phyloP scores from a whole-genome alignment of 2,113 vertebrate species.

The Sialia sialis region DNA sequence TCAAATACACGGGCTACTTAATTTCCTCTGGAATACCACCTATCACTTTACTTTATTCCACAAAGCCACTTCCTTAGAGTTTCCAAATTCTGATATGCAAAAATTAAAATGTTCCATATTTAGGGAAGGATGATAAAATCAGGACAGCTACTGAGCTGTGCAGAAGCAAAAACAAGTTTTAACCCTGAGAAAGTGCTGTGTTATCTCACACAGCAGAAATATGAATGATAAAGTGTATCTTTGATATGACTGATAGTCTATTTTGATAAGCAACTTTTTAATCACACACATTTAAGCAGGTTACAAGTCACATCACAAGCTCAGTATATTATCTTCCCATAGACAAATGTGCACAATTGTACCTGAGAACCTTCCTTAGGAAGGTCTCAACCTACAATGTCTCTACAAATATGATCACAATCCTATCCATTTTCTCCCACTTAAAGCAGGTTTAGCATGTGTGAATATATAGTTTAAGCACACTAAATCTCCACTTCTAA shows the following conservation, averaged over 20 bases:
- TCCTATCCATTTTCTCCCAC: background rate
- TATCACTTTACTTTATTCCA: background rate
- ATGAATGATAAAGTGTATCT: background rate
- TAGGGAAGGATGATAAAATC: background rate
- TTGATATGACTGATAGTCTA: background rate
- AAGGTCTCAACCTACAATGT: background rate
- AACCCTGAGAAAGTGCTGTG: background rate
- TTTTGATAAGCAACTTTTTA: background rate
- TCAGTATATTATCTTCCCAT: background rate
- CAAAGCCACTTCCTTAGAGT: background rate
- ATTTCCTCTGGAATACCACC: background rate
- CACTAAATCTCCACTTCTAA: background rate
- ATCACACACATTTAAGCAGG: background rate
- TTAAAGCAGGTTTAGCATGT: background rate
- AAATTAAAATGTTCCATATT: background rate
- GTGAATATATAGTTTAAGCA: background rate
- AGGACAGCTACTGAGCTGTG: background rate
- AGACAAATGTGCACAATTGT: background rate
- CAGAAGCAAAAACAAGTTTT: background rate
- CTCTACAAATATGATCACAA: background rate
- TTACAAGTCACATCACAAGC: background rate
- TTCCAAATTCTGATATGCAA: background rate
- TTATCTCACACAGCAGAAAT: background rate
- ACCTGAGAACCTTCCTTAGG: rapidly evolving
- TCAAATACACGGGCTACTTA: background rate